Base-by-base conservation (phyloP, 64 coral and sea anemone species). In the Actinia tenebrosa region DNA sequence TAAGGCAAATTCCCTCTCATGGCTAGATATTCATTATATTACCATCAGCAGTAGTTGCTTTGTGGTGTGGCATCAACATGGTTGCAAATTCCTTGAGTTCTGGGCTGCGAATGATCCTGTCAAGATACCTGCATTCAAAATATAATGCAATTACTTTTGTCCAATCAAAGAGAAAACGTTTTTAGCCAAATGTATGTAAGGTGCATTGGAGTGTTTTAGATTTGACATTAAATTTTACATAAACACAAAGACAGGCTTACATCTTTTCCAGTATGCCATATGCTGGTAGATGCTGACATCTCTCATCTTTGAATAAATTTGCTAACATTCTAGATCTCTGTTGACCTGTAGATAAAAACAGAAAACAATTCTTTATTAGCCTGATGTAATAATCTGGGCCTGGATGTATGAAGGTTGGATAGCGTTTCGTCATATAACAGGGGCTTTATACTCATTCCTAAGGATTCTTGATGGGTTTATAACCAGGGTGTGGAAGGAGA, bases 221-320 rank as follows among this genome's bases (percentile, higher is more conserved):
- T 3, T 61, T 18, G 16, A 61, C 18, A 16, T 61, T 5, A 3
- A 61, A 61, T 16, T 61, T 37, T 37, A 37, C 30, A 37, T 37
- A 37, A 37, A 37, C 30, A 37, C 18, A 0, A 16, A 2, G 13
- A 17, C 20, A 50, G 55, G 80, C 90, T 94, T 50, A 99, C 97
- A 99, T 99, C 79, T 99, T 99, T 80, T 94, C 93, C 23, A 99
- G 60, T 54, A 99, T 99, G 15, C 97, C 97, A 91, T 94, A 99
- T 26, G 97, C 97, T 83, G 90, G 97, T 10, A 99, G 77, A 13
- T 99, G 97, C 50, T 99, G 97, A 80, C 97, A 99, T 60, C 97
- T 83, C 80, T 99, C 97, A 91, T 99, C 97, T 84, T 99, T 99
- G 56, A 95, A 99, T 44, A 99, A 69, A 27, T 93, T 99, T 44